phyloP scores from a whole-genome alignment of 2,797 vertebrate species.

The Scarus forsteni region DNA sequence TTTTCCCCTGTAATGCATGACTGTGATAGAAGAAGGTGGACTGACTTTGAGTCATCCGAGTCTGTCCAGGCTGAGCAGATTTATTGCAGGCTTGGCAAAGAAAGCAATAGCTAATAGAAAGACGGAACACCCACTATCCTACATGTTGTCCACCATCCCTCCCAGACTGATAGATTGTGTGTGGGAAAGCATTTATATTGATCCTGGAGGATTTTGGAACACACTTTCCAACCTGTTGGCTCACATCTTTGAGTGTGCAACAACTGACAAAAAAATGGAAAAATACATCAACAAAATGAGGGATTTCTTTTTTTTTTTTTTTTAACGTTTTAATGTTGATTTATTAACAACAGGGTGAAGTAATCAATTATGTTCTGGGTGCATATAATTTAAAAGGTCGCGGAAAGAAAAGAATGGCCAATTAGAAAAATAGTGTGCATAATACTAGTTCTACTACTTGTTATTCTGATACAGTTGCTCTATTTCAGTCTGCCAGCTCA shows the following conservation, averaged over 20 bases:
- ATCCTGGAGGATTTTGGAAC: background rate
- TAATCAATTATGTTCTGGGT: no score
- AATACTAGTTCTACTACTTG: no score
- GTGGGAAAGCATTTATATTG: background rate
- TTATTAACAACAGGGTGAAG: no score
- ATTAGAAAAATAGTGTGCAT: no score
- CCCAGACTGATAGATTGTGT: background rate
- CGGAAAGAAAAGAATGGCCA: no score
- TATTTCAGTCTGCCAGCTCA: slow-evolving; percentile 24
- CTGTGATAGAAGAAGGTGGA: slow-evolving; percentile 42
- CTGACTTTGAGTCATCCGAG: slow-evolving; percentile 38
- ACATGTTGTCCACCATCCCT: slow-evolving; percentile 5
- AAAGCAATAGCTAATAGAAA: slow-evolving; percentile 20
- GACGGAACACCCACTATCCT: slow-evolving; percentile 14
- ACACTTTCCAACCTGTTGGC: slow-evolving; percentile 2
- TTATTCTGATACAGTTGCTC: slow-evolving; percentile 37
- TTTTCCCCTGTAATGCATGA: slow-evolving; percentile 48
- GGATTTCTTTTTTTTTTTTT: no score
- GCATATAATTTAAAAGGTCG: no score
- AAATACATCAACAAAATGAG: no score
- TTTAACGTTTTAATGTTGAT: no score
- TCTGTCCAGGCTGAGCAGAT: slow-evolving; percentile 41
- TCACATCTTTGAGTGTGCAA: background rate
- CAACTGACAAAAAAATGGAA: background rate
- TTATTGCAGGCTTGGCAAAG: slow-evolving; percentile 39